These are phyloP conservation scores for Stenolophus ochropezus DNA, from an alignment of 2,888 invertebrate species.

Conservation along the genomic window DNA sequence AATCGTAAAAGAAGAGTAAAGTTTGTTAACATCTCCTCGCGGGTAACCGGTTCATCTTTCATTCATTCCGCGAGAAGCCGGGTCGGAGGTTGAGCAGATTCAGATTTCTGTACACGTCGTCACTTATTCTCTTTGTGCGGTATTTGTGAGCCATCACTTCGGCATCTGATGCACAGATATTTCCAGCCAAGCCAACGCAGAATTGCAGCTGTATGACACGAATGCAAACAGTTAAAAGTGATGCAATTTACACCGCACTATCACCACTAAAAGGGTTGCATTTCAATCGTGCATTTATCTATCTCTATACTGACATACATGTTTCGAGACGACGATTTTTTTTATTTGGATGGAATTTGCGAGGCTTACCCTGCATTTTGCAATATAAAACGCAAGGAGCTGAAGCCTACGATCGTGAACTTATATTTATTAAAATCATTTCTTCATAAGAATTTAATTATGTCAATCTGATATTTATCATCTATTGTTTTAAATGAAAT, in stretches of 20 bases:
- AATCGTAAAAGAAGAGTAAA: neutral
- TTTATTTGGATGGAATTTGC: no score
- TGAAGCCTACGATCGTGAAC: no score
- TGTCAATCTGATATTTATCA: no score
- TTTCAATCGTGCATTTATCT: no score
- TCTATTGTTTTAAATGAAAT: no score
- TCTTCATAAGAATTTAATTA: no score
- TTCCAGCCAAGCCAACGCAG: neutral
- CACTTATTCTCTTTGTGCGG: slow-evolving; percentile 7
- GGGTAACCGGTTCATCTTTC: slow-evolving; percentile 6
- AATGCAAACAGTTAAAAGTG: neutral
- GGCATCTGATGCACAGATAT: neutral
- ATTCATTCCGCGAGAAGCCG: neutral
- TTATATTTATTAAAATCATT: no score
- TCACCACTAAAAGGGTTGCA: neutral
- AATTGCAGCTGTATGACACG: neutral
- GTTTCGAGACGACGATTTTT: no score
- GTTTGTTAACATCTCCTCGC: neutral
- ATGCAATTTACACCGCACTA: neutral
- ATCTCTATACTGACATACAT: no score
- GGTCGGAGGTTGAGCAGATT: neutral
- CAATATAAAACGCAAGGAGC: no score
- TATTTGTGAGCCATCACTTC: neutral
- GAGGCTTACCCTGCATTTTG: no score
- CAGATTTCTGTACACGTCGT: slow-evolving; percentile 13